Conservation (phyloP, 1,140 invertebrate species). For the Bombus sibiricus region DNA sequence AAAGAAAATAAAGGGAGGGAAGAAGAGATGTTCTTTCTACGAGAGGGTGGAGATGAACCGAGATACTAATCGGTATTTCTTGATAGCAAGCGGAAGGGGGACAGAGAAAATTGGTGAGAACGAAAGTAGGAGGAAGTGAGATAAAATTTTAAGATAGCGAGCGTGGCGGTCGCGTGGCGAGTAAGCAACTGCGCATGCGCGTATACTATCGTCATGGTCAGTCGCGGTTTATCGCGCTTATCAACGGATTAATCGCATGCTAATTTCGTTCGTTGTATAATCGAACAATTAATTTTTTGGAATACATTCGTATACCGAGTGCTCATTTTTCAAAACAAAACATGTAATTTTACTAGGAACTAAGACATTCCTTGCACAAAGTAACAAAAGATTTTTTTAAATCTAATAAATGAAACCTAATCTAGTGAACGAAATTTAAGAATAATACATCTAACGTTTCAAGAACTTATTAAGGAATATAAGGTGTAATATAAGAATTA, state of each 20-base stretch:
- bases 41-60: conserved; percentile 56
- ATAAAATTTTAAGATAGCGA: conserved; percentile 52
- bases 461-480: background rate
- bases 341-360: background rate
- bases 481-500: background rate
- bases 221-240: background rate
- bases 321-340: background rate
- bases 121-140: conserved; percentile 45
- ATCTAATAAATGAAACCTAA: background rate
- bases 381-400: background rate
- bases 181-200: conserved; percentile 65
- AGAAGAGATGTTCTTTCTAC: conserved; percentile 44
- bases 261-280: conserved; percentile 3
- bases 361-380: background rate
- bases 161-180: conserved; percentile 78
- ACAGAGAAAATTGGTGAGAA: conserved; percentile 33
- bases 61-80: conserved; percentile 64
- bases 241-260: background rate
- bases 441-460: no score
- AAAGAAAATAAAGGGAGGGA: conserved; percentile 19
- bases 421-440: no score
- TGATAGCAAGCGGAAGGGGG: conserved; percentile 43
- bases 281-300: background rate
- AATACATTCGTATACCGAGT: background rate
- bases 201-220: background rate